Evolutionary conservation across 1,140 invertebrate genomes (phyloP).

Genomic region (Cherax destructor): DNA sequence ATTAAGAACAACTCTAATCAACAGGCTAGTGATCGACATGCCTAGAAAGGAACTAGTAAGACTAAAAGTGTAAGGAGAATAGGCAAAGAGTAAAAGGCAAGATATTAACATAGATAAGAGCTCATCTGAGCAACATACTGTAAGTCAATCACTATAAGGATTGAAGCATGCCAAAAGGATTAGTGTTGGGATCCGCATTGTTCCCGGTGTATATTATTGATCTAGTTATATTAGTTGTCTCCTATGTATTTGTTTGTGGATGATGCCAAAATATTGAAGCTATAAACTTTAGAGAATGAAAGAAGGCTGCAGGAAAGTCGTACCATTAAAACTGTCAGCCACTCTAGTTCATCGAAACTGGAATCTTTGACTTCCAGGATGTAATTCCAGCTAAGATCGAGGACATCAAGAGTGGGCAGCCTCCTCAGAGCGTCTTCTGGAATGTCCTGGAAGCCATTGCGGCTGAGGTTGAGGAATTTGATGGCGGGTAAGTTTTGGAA

Average conservation of each 20-base stretch:
- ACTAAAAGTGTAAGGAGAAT: too few species aligned
- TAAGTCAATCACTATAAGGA: too few species aligned
- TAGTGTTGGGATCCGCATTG: too few species aligned
- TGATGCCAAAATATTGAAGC: background rate
- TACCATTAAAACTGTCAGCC: slow-evolving; percentile 88
- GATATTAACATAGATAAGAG: too few species aligned
- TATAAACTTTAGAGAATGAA: slow-evolving; percentile 4
- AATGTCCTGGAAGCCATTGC: slow-evolving; percentile 79
- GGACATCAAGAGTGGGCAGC: slow-evolving; percentile 72
- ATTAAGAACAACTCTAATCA: too few species aligned
- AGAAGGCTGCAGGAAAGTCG: slow-evolving; percentile 8
- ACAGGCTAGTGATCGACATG: too few species aligned
- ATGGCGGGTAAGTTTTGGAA: slow-evolving; percentile 87
- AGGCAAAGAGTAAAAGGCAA: too few species aligned
- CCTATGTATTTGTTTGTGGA: too few species aligned
- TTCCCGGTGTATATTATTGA: background rate
- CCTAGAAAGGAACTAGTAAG: too few species aligned
- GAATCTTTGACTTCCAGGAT: slow-evolving; percentile 82
- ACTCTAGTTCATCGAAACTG: slow-evolving; percentile 83
- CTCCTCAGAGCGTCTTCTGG: slow-evolving; percentile 73
- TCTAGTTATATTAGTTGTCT: too few species aligned
- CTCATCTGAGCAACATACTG: too few species aligned
- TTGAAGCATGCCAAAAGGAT: too few species aligned
- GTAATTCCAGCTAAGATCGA: slow-evolving; percentile 80
- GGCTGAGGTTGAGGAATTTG: slow-evolving; percentile 86